Conservation (phyloP, 2,797 vertebrate species). For the Peromyscus aztecus region DNA sequence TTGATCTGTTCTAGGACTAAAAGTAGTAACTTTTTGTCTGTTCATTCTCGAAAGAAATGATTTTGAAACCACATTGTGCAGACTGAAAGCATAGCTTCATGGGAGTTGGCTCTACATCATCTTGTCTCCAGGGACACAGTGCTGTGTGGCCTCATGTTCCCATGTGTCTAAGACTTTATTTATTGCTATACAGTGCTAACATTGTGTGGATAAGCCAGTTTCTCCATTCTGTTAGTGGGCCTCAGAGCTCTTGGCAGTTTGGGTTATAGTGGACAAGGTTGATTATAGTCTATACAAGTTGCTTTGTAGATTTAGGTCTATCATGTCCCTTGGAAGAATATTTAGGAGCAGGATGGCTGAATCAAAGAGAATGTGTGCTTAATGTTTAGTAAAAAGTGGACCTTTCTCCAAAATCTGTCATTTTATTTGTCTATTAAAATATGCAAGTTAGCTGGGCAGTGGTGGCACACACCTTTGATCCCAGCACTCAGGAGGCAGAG, state of each 20-base stretch:
- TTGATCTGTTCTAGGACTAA: conserved; percentile 55
- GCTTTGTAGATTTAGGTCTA: not conserved
- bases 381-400: conserved; percentile 20
- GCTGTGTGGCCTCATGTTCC: not conserved
- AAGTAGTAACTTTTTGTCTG: conserved; percentile 27
- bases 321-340: conserved; percentile 27
- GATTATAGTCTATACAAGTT: not conserved
- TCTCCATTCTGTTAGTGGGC: not conserved
- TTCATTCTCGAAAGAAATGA: conserved; percentile 27
- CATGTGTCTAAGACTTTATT: not conserved
- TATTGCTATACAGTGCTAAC: not conserved
- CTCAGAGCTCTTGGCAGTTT: conserved; percentile 19
- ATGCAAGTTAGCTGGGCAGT: not conserved
- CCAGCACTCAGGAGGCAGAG: not conserved
- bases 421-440: conserved; percentile 29
- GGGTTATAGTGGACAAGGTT: conserved; percentile 1
- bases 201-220: conserved; percentile 15
- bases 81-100: conserved; percentile 57
- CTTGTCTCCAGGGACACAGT: not conserved
- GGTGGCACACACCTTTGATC: not conserved
- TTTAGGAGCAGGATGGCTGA: not conserved
- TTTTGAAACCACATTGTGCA: conserved; percentile 54
- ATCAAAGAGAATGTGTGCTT: not conserved
- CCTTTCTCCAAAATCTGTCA: conserved; percentile 39
- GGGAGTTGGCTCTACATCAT: conserved; percentile 51